A percentile compares a stretch with the other conserved stretches of the same genome.
phyloP scores from a whole-genome alignment of 2,797 vertebrate species.

The Siniperca scherzeri region DNA sequence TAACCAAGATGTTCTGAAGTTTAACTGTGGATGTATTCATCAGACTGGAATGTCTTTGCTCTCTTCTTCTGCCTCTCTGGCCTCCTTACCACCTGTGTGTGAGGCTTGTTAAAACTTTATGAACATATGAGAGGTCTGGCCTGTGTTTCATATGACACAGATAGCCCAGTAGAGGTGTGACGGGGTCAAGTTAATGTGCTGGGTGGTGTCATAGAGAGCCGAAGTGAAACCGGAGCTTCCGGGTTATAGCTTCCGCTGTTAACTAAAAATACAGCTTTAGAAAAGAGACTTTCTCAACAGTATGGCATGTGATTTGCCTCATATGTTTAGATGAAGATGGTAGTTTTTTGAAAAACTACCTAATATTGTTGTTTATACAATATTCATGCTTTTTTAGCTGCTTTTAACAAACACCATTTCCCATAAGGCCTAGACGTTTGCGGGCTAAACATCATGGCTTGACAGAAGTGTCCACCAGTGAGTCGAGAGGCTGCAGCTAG shows the following conservation, averaged over 20 bases:
- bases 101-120: conserved; percentile 74
- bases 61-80: conserved; percentile 4
- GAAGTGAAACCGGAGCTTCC: conserved; percentile 26
- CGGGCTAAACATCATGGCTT: neutral
- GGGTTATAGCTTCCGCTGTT: neutral
- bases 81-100: conserved; percentile 51
- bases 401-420: neutral
- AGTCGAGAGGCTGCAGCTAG: too few species aligned
- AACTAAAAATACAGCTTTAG: neutral
- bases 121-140: conserved; percentile 63
- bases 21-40: conserved; percentile 58
- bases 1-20: conserved; percentile 39
- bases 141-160: conserved; percentile 62
- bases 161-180: conserved; percentile 53
- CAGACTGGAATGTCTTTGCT: conserved; percentile 51
- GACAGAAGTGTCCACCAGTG: neutral
- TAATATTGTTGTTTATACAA: neutral
- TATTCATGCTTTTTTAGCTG: neutral
- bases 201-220: conserved; percentile 20
- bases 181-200: conserved; percentile 47
- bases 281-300: neutral
- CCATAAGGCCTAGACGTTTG: neutral
- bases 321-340: neutral
- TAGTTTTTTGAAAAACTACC: neutral
- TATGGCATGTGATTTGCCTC: neutral